Evolutionary conservation across 2,113 vertebrate genomes (phyloP), one percentile per base, ranked within the genome.

Genomic region (Cynopterus brachyotis): DNA sequence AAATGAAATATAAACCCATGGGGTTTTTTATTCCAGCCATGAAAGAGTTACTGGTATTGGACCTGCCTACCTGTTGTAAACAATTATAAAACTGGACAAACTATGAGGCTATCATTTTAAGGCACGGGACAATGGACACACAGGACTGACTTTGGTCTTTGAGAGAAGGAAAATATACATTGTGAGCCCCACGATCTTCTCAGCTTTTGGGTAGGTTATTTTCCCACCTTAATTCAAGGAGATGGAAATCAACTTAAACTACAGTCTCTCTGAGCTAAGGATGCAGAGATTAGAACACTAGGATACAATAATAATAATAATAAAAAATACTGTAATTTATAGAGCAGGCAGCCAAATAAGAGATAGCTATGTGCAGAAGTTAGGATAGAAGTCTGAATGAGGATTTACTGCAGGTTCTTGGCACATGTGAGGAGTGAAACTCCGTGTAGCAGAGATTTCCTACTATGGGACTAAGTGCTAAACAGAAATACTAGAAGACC

Each of bases 1-100:
- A 96, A 96, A 92, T 94, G 94, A 78, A 94, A 79, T 60, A 76
- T n/a, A 83, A 94, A 84, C 20, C 24, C 40, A 62, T 88, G 62
- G 22, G 78, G 66, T 66, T 70, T 78, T 84, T 70, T 83, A 95
- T 95, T 88, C 35, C 22, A 90, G 8, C 32, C 22, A n/a, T 50
- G 37, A 67, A 32, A 82, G 22, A 50, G 22, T 88, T 88, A 92
- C 6, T 84, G n/a, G 9, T 78, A 83, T 12, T 84, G 10, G 30
- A 60, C 32, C 16, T 70, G 11, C 30, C 40, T 92, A 91, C 32
- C 42, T 88, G 22, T 42, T 80, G 2, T 83, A 60, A 94, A 75
- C 16, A 95, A 69, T 3, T 62, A 26, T 53, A 85, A 80, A 94
- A 85, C 16, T 95, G 62, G 24, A 45, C 22, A 66, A 83, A 67